Conservation (phyloP, 2,888 invertebrate species). For the Pristionchus exspectatus region DNA sequence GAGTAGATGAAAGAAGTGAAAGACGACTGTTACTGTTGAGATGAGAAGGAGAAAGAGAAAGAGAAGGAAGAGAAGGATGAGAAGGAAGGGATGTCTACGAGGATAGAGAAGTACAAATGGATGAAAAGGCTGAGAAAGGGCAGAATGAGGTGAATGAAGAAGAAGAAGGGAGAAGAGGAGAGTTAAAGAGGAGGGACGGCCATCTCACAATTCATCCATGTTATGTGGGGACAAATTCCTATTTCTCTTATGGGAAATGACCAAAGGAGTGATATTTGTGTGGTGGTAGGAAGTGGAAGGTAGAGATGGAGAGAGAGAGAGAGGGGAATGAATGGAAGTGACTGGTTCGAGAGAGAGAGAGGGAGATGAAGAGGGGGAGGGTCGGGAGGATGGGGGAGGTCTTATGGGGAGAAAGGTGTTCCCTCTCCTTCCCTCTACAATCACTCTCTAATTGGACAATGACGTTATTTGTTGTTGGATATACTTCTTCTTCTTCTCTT, state of each 20-base stretch:
- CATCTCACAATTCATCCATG: not conserved
- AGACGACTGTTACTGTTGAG: too few relatives aligned
- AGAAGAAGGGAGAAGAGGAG: not conserved
- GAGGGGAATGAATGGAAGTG: slow-evolving; percentile 24
- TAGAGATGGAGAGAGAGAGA: slow-evolving; percentile 42
- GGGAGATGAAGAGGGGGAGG: not conserved
- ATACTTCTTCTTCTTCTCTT: not conserved
- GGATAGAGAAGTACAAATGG: slow-evolving; percentile 16
- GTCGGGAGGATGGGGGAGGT: not conserved
- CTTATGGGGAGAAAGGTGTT: slow-evolving; percentile 20
- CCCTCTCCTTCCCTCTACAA: slow-evolving; percentile 25
- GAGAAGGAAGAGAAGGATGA: not conserved
- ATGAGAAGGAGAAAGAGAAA: not conserved
- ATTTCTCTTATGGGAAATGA: not conserved
- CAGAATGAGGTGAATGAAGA: slow-evolving; percentile 12
- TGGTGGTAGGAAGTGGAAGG: slow-evolving; percentile 48
- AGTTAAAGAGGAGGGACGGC: not conserved
- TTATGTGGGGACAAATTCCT: not conserved
- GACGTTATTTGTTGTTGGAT: not conserved
- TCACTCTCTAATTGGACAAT: slow-evolving; percentile 17
- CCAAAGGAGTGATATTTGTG: slow-evolving; percentile 41
- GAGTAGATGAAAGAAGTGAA: not conserved
- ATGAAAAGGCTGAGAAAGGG: slow-evolving; percentile 25
- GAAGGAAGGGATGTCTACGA: not conserved
- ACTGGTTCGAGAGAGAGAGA: slow-evolving; percentile 47